A percentile compares a stretch with the other conserved stretches of the same genome.
Evolutionary conservation across 1,140 invertebrate species (phyloP).

Genomic region (Pachyrhynchus sulphureomaculatus): DNA sequence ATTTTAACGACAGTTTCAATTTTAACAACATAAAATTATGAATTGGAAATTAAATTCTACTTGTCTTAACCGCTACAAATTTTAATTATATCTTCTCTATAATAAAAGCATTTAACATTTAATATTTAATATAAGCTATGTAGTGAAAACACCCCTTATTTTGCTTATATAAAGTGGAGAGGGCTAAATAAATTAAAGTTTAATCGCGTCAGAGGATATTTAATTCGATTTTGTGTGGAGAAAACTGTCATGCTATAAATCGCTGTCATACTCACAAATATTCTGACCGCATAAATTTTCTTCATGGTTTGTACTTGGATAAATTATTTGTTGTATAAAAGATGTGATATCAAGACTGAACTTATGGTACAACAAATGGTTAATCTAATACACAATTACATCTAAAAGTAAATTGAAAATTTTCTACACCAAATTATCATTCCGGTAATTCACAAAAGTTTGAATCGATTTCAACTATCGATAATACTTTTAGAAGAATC

Average conservation of each 20-base stretch:
- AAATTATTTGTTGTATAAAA: too few relatives aligned
- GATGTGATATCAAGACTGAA: too few relatives aligned
- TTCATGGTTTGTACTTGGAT: too few relatives aligned
- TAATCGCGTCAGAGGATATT: conserved; percentile 8
- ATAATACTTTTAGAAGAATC: too few relatives aligned
- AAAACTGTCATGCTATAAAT: not conserved
- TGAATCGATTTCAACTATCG: too few relatives aligned
- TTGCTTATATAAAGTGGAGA: not conserved
- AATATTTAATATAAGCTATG: not conserved
- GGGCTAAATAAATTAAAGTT: conserved; percentile 11
- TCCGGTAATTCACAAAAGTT: too few relatives aligned
- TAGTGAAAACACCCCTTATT: not conserved
- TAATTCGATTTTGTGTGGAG: conserved; percentile 8
- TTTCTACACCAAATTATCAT: too few relatives aligned
- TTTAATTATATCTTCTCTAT: not conserved
- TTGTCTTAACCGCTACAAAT: not conserved
- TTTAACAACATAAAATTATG: not conserved
- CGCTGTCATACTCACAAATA: not conserved
- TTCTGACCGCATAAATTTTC: not conserved
- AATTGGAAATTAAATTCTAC: not conserved
- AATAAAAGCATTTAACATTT: not conserved
- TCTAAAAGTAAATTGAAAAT: too few relatives aligned
- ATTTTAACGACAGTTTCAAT: not conserved
- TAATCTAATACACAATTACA: too few relatives aligned
- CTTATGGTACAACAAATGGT: too few relatives aligned